Conservation (phyloP, 1,140 invertebrate species). For the Zaprionus vittiger region DNA sequence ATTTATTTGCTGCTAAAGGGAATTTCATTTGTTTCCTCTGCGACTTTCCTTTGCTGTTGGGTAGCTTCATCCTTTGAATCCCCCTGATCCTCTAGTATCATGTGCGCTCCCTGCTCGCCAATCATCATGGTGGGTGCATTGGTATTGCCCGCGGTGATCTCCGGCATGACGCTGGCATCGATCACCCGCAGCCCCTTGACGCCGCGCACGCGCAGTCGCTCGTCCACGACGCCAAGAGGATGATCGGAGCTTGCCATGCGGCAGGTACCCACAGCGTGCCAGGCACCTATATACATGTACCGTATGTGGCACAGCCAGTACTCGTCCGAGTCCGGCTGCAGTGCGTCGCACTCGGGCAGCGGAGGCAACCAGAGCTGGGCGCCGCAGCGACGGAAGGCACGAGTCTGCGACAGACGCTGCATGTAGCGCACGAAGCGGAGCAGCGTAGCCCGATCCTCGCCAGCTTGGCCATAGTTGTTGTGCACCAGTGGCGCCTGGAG, state of each 20-base stretch:
- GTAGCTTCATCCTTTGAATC: not conserved
- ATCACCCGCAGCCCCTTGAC: slow-evolving; percentile 88
- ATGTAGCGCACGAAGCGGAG: slow-evolving; percentile 88
- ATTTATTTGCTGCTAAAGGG: not conserved
- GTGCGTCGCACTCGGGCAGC: slow-evolving; percentile 79
- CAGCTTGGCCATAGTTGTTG: slow-evolving; percentile 90
- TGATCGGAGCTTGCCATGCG: slow-evolving; percentile 90
- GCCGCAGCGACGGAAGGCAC: slow-evolving; percentile 84
- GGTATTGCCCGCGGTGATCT: slow-evolving; percentile 89
- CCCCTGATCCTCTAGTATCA: slow-evolving; percentile 86
- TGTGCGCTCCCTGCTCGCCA: slow-evolving; percentile 90
- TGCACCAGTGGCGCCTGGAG: slow-evolving; percentile 88
- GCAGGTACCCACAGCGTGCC: slow-evolving; percentile 90
- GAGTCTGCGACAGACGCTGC: slow-evolving; percentile 84
- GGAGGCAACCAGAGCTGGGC: slow-evolving; percentile 83
- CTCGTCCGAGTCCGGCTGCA: slow-evolving; percentile 84
- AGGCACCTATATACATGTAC: slow-evolving; percentile 87
- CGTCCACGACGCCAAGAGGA: slow-evolving; percentile 88
- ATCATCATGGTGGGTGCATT: slow-evolving; percentile 92
- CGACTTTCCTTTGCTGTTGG: not conserved
- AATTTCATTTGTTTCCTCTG: not conserved
- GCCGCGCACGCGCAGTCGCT: slow-evolving; percentile 88
- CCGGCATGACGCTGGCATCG: slow-evolving; percentile 93
- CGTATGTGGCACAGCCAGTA: slow-evolving; percentile 88
- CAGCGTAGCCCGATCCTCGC: slow-evolving; percentile 88